A percentile compares a stretch with the other conserved stretches of the same genome.
These are phyloP conservation scores for Seriola rivoliana DNA, from an alignment of 2,113 vertebrate genomes.

Conservation along the genomic window DNA sequence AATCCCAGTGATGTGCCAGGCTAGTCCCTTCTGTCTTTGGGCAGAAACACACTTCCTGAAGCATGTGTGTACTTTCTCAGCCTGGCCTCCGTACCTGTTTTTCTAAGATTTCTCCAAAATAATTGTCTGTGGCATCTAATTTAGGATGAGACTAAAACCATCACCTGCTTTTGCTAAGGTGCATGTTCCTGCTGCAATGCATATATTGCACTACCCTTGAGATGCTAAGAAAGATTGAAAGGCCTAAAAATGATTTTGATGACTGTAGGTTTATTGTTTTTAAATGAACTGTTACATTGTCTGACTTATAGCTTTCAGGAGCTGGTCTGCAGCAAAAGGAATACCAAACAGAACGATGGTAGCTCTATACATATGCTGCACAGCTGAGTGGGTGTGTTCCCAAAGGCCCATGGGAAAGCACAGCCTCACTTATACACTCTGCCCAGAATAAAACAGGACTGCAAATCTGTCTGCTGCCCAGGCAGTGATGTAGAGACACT, in stretches of 20 bases:
- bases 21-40: constrained; percentile 16
- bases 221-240: not conserved
- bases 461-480: constrained; percentile 63
- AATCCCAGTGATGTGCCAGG: constrained; percentile 11
- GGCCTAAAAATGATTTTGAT: constrained; percentile 4
- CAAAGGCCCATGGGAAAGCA: constrained; percentile 52
- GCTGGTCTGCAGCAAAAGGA: constrained; percentile 39
- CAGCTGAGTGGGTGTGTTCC: constrained; percentile 65
- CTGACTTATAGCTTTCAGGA: constrained; percentile 25
- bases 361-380: constrained; percentile 54
- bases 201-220: not conserved
- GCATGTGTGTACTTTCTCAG: constrained; percentile 1
- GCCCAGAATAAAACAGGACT: constrained; percentile 51
- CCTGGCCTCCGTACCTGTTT: not conserved
- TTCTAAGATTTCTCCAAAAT: not conserved
- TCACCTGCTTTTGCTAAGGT: not conserved
- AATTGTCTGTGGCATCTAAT: not conserved
- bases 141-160: not conserved
- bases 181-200: not conserved
- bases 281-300: constrained; percentile 1
- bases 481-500: constrained; percentile 42
- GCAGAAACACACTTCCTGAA: not conserved
- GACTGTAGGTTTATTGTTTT: not conserved
- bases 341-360: constrained; percentile 29
- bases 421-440: constrained; percentile 55